Evolutionary conservation across 2,888 invertebrate species (phyloP).

Genomic region (Eupithecia subfuscata): DNA sequence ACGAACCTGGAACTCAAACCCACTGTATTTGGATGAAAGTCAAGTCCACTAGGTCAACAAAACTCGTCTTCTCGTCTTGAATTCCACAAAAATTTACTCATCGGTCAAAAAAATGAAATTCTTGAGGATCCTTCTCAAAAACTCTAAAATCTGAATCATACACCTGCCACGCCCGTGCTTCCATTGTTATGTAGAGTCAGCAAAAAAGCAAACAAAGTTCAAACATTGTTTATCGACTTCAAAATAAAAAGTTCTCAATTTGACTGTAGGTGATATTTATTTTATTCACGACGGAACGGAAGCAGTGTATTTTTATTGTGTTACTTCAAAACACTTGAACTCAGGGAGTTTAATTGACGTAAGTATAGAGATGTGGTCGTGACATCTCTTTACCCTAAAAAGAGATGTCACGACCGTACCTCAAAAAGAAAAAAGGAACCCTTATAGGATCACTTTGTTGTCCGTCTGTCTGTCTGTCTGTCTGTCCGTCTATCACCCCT

Average conservation of each 20-base stretch:
- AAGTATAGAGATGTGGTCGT: no score
- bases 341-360: no score
- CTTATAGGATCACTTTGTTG: no score
- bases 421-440: no score
- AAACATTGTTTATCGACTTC: background rate
- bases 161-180: constrained; percentile 16
- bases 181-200: constrained; percentile 45
- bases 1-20: background rate
- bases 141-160: constrained; percentile 7
- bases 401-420: no score
- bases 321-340: no score
- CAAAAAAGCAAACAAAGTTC: constrained; percentile 44
- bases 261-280: background rate
- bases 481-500: no score
- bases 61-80: background rate
- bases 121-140: constrained; percentile 9
- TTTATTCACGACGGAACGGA: background rate
- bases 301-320: background rate
- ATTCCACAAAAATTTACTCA: constrained; percentile 1
- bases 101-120: constrained; percentile 7
- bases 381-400: no score
- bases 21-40: background rate
- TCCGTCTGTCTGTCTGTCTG: no score
- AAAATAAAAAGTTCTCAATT: background rate
- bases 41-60: background rate